Conservation (phyloP, 2,888 invertebrate species). For the Petrolisthes manimaculis region DNA sequence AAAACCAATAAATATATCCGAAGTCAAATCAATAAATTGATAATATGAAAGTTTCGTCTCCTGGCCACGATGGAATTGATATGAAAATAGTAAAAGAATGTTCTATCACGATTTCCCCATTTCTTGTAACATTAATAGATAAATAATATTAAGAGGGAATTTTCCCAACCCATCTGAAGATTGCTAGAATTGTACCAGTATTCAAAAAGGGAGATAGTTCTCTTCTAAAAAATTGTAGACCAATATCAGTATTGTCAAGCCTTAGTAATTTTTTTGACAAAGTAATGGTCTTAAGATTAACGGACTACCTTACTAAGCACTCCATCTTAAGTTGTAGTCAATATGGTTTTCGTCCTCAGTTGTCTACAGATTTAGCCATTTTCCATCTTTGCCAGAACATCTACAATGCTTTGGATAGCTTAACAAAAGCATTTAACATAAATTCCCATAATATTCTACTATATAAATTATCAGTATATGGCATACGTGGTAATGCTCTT, state of each 20-base stretch:
- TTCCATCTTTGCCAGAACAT: no score
- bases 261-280: neutral
- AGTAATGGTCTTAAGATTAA: neutral
- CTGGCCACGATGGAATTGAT: no score
- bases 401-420: neutral
- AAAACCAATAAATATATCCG: neutral
- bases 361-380: no score
- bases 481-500: neutral
- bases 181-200: no score
- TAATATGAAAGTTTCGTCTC: neutral
- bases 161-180: no score
- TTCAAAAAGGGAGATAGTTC: no score
- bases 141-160: neutral
- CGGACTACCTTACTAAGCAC: neutral
- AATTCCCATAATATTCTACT: neutral
- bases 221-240: neutral
- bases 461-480: neutral
- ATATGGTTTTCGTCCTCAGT: neutral
- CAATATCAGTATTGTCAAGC: no score
- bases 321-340: neutral
- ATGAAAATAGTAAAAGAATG: no score
- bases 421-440: neutral
- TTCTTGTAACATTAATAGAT: neutral
- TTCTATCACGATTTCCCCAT: neutral
- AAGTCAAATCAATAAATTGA: neutral